These are phyloP conservation scores for Tenthredo mesomela DNA, from an alignment of 2,888 invertebrate genomes.

Conservation along the genomic window DNA sequence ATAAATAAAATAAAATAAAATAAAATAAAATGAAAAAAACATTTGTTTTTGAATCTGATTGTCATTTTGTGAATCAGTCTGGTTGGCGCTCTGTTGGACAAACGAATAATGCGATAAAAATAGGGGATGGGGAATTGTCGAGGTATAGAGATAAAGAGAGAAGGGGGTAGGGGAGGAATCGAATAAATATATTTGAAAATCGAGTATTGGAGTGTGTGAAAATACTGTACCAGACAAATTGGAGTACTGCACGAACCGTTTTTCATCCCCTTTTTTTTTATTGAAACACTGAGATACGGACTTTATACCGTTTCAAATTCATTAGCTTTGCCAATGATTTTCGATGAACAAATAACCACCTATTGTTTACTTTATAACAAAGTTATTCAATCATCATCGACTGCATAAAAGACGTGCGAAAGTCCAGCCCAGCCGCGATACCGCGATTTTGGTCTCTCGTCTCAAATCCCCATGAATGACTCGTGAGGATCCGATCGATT, in stretches of 20 bases:
- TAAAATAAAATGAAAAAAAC: too few relatives aligned
- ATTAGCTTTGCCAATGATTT: conserved; percentile 38
- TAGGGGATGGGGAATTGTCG: background rate
- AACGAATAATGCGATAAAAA: conserved; percentile 30
- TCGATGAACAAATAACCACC: background rate
- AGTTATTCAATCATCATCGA: conserved; percentile 12
- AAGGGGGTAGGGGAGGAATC: background rate
- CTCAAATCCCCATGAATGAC: background rate
- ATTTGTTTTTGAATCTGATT: background rate
- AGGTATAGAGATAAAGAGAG: background rate
- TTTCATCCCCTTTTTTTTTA: conserved; percentile 14
- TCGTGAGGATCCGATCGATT: background rate
- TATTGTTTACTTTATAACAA: conserved; percentile 7
- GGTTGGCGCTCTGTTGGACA: background rate
- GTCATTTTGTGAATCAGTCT: conserved; percentile 17
- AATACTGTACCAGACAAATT: conserved; percentile 34
- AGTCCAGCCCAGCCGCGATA: background rate
- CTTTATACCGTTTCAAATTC: conserved; percentile 19
- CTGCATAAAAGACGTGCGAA: background rate
- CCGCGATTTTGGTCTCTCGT: background rate
- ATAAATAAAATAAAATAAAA: background rate
- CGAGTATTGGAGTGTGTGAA: conserved; percentile 30
- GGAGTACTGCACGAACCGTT: conserved; percentile 7
- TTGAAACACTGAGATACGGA: background rate
- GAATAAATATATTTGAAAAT: conserved; percentile 36